Conservation (phyloP, 2,797 vertebrate species). For the Eulemur mongoz region DNA sequence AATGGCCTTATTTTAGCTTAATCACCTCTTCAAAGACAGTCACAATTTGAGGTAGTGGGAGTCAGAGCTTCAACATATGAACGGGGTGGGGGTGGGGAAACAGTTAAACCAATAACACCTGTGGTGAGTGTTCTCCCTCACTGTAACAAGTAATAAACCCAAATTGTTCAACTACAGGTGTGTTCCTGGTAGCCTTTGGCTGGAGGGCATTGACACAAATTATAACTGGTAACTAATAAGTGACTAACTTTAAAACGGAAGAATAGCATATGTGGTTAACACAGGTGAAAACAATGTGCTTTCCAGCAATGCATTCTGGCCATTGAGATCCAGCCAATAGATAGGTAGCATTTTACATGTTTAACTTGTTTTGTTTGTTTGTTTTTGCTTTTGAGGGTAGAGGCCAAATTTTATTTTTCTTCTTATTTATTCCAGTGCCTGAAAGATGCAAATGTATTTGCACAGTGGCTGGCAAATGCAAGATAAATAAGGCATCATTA, state of each 20-base stretch:
- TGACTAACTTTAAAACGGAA: slow-evolving; percentile 38
- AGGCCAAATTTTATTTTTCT: slow-evolving; percentile 24
- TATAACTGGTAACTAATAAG: slow-evolving; percentile 21
- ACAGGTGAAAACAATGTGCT: slow-evolving; percentile 2
- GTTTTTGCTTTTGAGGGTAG: slow-evolving; percentile 29
- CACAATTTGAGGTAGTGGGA: not conserved
- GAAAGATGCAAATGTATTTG: slow-evolving; percentile 43
- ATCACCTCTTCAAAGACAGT: not conserved
- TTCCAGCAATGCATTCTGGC: not conserved
- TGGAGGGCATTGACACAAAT: not conserved
- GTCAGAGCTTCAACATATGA: not conserved
- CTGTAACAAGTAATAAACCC: not conserved
- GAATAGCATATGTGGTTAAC: not conserved
- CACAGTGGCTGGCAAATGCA: not conserved
- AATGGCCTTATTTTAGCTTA: slow-evolving; percentile 16
- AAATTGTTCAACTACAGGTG: not conserved
- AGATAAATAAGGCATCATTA: slow-evolving; percentile 23
- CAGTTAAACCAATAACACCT: not conserved
- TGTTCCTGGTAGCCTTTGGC: not conserved
- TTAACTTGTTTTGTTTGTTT: slow-evolving; percentile 38
- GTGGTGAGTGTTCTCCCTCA: not conserved
- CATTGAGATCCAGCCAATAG: not conserved
- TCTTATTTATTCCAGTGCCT: not conserved
- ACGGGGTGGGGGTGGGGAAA: not conserved
- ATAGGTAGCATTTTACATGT: not conserved